These are phyloP conservation scores for Sitophilus oryzae DNA, from an alignment of 1,140 invertebrate species.

Conservation along the genomic window DNA sequence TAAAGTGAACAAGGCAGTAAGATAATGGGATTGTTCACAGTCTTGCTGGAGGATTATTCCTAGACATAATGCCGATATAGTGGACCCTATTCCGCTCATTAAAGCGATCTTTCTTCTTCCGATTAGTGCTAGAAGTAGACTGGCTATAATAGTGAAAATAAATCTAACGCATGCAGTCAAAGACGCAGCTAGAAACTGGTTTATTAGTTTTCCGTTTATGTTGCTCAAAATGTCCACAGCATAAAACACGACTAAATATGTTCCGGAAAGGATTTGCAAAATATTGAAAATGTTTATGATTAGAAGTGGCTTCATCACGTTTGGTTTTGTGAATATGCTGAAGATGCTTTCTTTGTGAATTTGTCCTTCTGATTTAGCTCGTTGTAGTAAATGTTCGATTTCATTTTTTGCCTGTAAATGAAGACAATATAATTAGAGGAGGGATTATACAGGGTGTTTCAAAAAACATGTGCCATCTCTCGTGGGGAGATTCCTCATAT, in stretches of 20 bases:
- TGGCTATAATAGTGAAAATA: constrained; percentile 56
- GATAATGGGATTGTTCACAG: constrained; percentile 39
- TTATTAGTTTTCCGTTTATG: constrained; percentile 36
- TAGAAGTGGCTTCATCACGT: constrained; percentile 62
- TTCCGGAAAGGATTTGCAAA: constrained; percentile 64
- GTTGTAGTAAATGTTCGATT: constrained; percentile 49
- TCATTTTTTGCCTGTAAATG: constrained; percentile 49
- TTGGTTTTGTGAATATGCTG: constrained; percentile 47
- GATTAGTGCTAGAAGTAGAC: constrained; percentile 54
- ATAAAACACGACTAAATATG: constrained; percentile 68
- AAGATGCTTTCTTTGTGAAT: constrained; percentile 41
- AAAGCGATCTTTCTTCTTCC: constrained; percentile 58
- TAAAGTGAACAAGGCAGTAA: constrained; percentile 52
- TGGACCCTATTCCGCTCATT: constrained; percentile 58
- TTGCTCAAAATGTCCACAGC: constrained; percentile 59
- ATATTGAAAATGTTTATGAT: constrained; percentile 66
- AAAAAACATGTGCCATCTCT: no score
- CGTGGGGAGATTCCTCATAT: no score
- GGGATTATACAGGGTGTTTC: no score
- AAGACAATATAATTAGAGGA: no score
- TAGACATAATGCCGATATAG: constrained; percentile 53
- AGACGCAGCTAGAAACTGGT: constrained; percentile 55
- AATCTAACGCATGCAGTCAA: constrained; percentile 59
- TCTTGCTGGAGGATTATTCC: constrained; percentile 48
- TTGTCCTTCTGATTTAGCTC: constrained; percentile 47